Evolutionary conservation across 2,113 vertebrate genomes (phyloP).

Genomic region (Salvator merianae): DNA sequence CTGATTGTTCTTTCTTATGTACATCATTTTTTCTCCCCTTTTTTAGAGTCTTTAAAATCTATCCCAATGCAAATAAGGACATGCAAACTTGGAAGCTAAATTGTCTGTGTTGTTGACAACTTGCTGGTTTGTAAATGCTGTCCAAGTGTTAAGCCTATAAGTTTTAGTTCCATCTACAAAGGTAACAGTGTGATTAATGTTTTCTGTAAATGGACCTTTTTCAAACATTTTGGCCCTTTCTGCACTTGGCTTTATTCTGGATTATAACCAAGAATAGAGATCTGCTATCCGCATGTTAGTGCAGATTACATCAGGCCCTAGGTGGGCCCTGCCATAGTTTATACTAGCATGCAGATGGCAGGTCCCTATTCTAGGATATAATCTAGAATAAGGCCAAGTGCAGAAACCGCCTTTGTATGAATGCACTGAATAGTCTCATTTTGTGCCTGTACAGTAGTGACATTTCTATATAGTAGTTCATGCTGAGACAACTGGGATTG

Average conservation of each 20-base stretch:
- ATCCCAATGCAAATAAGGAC: background rate
- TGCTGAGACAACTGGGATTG: background rate
- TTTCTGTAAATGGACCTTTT: too few species aligned
- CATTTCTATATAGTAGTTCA: slow-evolving; percentile 3
- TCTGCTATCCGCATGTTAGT: too few species aligned
- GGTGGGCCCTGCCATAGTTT: too few species aligned
- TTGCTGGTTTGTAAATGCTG: background rate
- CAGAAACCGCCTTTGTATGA: too few species aligned
- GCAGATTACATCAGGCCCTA: too few species aligned
- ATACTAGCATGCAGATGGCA: too few species aligned
- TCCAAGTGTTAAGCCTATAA: background rate
- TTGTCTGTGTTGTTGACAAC: background rate
- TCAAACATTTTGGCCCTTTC: too few species aligned
- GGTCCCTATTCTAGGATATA: too few species aligned
- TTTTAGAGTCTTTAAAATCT: background rate
- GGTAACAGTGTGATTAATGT: too few species aligned
- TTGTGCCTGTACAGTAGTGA: background rate
- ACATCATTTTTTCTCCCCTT: background rate
- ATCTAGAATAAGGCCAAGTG: too few species aligned
- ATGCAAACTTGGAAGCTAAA: background rate
- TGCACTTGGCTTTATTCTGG: too few species aligned
- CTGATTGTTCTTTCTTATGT: background rate
- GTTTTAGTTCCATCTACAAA: background rate
- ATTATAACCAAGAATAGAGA: too few species aligned
- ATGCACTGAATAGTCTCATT: background rate